Percentiles rank a stretch among this genome's conserved stretches.
Evolutionary conservation across 2,888 invertebrate genomes (phyloP).

Genomic region (Thelaira solivaga): DNA sequence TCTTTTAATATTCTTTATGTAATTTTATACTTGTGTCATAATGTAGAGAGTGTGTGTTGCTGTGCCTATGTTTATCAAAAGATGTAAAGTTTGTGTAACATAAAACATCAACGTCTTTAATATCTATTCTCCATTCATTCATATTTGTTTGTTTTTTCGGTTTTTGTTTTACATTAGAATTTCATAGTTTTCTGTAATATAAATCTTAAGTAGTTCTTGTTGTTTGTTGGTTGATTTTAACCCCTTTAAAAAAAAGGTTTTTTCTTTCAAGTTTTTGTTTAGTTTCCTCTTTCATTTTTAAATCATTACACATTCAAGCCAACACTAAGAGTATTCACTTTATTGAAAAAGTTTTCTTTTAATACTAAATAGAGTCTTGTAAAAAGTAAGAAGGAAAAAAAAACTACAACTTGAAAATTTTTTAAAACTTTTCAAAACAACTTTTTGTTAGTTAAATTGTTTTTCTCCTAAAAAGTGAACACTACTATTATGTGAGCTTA

Average conservation of each 20-base stretch:
- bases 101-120: conserved; percentile 33
- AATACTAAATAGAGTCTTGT: background rate
- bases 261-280: conserved; percentile 44
- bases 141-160: background rate
- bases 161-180: conserved; percentile 51
- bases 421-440: background rate
- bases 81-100: conserved; percentile 21
- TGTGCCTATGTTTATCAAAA: background rate
- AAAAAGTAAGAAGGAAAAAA: no score
- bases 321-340: conserved; percentile 5
- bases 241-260: conserved; percentile 59
- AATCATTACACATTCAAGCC: background rate
- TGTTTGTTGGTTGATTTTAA: conserved; percentile 50
- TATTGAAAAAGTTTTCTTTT: background rate
- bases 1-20: conserved; percentile 26
- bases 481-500: background rate
- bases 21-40: conserved; percentile 35
- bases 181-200: conserved; percentile 60
- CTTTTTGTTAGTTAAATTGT: background rate
- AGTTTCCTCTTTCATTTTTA: conserved; percentile 19
- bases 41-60: no score
- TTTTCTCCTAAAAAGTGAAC: background rate
- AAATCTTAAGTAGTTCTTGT: conserved; percentile 59
- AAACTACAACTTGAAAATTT: no score
- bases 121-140: conserved; percentile 17